Conservation (phyloP, 2,888 invertebrate genomes). For the Leptopilina drosophilae region DNA sequence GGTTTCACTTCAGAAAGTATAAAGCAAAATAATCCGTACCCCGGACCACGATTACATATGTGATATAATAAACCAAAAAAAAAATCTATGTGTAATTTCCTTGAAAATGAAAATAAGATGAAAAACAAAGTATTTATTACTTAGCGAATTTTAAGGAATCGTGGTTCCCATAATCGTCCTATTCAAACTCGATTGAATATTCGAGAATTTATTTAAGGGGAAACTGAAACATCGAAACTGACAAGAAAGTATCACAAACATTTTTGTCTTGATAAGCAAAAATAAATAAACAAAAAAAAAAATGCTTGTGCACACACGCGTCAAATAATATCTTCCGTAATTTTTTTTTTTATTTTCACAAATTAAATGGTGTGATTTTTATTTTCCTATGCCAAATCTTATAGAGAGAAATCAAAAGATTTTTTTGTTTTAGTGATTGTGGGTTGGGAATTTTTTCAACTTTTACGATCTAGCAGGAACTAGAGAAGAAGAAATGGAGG, state of each 20-base stretch:
- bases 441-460: too few relatives aligned
- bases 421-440: too few relatives aligned
- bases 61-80: background rate
- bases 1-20: conserved; percentile 20
- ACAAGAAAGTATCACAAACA: conserved; percentile 22
- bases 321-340: conserved; percentile 6
- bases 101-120: background rate
- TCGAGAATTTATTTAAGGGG: conserved; percentile 22
- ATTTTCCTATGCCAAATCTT: background rate
- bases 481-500: too few relatives aligned
- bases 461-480: too few relatives aligned
- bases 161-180: conserved; percentile 10
- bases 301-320: background rate
- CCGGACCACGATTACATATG: conserved; percentile 13
- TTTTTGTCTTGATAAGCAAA: background rate
- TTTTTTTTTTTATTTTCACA: background rate
- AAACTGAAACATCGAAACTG: conserved; percentile 37
- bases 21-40: conserved; percentile 7
- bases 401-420: background rate
- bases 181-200: background rate
- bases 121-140: too few relatives aligned
- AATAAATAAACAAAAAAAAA: too few relatives aligned
- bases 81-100: conserved; percentile 1
- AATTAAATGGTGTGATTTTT: background rate
- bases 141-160: conserved; percentile 19